Evolutionary conservation across 2,888 invertebrate species (phyloP), one percentile per base, ranked within the genome.

Genomic region (Brassicogethes aeneus): DNA sequence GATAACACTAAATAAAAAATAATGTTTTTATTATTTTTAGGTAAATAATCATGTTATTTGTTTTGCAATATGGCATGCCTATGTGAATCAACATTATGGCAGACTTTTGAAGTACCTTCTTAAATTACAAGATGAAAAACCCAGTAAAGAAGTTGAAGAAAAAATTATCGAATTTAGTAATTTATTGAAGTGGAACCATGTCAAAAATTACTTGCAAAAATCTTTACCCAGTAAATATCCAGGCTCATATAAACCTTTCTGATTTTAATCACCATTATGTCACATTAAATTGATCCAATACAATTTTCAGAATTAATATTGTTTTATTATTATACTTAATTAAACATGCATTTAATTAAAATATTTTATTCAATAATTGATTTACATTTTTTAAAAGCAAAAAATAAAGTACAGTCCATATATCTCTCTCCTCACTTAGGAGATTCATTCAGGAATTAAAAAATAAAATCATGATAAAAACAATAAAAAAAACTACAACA

Each of bases 41-140:
- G 50, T 53, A 5, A 23, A 23, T 10, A 23, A 23, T 16, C 59
- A 60, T 34, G 80, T 80, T 35, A 73, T 85, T 34, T 78, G 82
- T 57, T 86, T 94, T 61, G 80, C 82, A 10, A 69, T 87, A 31
- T 88, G 88, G 82, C 89, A 95, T 63, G 85, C 88, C 34, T 77
- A 83, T 57, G 75, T 81, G 1, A 74, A 85, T 57, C 72, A 77
- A 46, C 88, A 92, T 40, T 86, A 83, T 69, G 95, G 91, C 0
- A 79, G 89, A 46, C 82, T 85, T 48, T 66, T 86, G 48, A 90
- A 89, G 64, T 74, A 85, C 46, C 69, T 92, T 15, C 63, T 70
- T 46, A 85, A 85, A 66, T 72, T 85, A 47, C 77, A 79, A 45
- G 96, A 96, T 53, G 93, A 95, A 30, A 84, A 87, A 51, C 77